Base-by-base conservation (phyloP, 2,113 vertebrate species). In the Cygnus atratus region DNA sequence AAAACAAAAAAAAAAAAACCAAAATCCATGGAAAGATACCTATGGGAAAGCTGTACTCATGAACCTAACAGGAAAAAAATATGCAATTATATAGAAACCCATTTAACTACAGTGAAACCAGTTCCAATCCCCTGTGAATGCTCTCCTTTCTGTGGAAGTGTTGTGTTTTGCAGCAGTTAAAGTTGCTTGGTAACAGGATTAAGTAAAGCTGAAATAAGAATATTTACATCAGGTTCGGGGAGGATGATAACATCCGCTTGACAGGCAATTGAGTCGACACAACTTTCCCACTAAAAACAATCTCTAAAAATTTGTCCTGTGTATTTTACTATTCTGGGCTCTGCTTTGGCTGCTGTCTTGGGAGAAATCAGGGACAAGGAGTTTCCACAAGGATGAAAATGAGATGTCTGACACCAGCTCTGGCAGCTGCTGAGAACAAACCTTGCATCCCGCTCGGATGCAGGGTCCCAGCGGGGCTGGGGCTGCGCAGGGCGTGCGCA, bases 401-500 rank as follows among this genome's bases (percentile, higher is more conserved):
- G 73, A 91, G 59, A 22, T 8, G 52, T 12, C 41, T 25, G 20
- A 25, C 48, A 26, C 19, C 2, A 1, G 54, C 18, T 61, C 52
- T 35, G 80, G 79, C 54, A 84, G 79, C 46, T 62, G 54, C 66
- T 0, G 10, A 35, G 61, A 78, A 55, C 55, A 74, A 37, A 50
- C 3, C 7, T 6, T 0, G 26, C 2, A 0, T 81, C 61, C 66
- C 1, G 0, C 17, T 15, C 0, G 22, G 77, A 46, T 28, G 5
- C 2, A 28, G 29, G 1, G 1, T 28, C 37, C 58, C 20, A 9
- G 66, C 1, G 16, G 61, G 37, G 61, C 61, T 63, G 10, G 70
- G 74, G 52, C 20, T 35, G 9, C 1, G 66, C 1, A 1, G 59
- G n/a, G 41, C 1, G 2, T 1, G 35, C 0, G 6, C 1, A 20